A percentile compares a stretch with the other conserved stretches of the same genome.
phyloP scores from a whole-genome alignment of 1,140 invertebrate genomes.

The Caerostris darwini region DNA sequence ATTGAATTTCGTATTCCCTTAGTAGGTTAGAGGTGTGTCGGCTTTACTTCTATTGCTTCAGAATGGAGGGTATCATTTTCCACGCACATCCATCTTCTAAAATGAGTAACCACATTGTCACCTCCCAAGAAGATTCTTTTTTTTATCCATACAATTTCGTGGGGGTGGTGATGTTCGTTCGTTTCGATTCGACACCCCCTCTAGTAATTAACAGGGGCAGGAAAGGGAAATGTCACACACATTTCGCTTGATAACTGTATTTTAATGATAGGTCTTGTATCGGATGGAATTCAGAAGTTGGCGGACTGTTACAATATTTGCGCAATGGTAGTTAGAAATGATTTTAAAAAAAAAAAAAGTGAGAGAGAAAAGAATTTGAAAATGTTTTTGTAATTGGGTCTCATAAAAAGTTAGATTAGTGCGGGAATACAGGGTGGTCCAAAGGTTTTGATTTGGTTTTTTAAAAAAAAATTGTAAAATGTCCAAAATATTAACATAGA shows the following conservation, averaged over 20 bases:
- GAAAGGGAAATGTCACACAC: not conserved
- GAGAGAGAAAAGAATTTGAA: not conserved
- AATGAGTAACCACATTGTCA: not conserved
- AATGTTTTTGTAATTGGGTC: not conserved
- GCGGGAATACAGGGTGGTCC: no score
- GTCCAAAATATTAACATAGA: no score
- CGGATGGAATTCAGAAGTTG: not conserved
- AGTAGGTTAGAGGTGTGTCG: no score
- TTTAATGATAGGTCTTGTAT: not conserved
- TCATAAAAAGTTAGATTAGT: no score
- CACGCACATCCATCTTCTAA: not conserved
- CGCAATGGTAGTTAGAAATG: not conserved
- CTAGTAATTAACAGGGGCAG: not conserved
- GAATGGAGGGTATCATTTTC: slow-evolving; percentile 13
- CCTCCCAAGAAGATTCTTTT: not conserved
- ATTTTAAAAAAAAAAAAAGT: not conserved
- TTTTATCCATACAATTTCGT: not conserved
- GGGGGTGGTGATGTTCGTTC: not conserved
- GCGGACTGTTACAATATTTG: not conserved
- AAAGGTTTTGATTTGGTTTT: no score
- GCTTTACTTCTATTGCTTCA: not conserved
- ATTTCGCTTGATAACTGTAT: not conserved
- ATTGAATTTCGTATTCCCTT: no score
- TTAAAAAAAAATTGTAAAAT: no score
- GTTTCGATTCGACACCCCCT: not conserved